Conservation (phyloP, 2,113 vertebrate species). For the Xenus cinereus region DNA sequence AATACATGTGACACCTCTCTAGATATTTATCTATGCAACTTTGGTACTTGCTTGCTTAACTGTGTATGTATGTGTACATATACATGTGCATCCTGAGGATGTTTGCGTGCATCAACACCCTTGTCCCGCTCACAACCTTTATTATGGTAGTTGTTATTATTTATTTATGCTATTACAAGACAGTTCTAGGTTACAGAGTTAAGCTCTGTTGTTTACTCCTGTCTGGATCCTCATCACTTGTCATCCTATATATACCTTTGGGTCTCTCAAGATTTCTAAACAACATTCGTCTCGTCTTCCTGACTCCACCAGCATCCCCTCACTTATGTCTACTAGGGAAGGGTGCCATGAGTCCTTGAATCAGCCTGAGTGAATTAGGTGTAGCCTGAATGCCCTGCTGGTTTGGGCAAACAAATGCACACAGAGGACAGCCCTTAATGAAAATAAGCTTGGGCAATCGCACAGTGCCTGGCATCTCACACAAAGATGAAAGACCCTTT, state of each 20-base stretch:
- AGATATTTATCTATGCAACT: neutral
- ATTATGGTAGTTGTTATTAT: neutral
- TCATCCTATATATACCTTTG: neutral
- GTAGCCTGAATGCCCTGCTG: neutral
- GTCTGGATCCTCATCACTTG: neutral
- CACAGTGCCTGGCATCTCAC: neutral
- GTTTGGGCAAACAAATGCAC: neutral
- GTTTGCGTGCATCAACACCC: neutral
- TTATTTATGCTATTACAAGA: neutral
- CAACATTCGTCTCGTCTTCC: neutral
- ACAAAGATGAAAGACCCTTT: neutral
- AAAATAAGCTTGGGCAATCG: neutral
- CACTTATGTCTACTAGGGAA: neutral
- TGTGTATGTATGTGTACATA: neutral
- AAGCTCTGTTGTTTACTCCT: neutral
- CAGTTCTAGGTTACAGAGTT: neutral
- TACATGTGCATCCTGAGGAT: neutral
- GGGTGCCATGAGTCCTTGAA: neutral
- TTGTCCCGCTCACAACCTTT: neutral
- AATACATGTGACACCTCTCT: neutral
- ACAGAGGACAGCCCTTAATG: neutral
- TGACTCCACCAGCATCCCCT: neutral
- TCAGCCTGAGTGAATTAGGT: neutral
- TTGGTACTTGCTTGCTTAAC: neutral
- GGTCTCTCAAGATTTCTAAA: neutral